Base-by-base conservation (phyloP, 2,888 invertebrate species). In the Chesias legatella region DNA sequence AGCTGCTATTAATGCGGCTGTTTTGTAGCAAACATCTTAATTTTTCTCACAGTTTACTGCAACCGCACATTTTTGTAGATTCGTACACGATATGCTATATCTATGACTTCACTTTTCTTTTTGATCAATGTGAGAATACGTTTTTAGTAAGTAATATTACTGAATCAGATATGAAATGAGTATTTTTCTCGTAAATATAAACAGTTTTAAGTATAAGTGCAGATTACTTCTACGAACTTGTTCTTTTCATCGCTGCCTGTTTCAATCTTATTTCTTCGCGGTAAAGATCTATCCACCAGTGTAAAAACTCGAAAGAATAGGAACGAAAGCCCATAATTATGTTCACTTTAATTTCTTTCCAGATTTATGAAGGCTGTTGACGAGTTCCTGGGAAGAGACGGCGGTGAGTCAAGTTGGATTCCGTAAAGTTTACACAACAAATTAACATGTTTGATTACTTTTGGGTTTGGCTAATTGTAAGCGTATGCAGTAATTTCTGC, bases 301-400 rank as follows among this genome's bases (percentile, higher is more conserved):
- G 48, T 38, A 40, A 31, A 25, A 25, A 8, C 25, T 25, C 10
- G 8, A 20, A 8, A 8, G n/a, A 22, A 38, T 38, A 20, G 13
- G 41, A 46, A 38, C 22, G 41, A 46, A 38, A 42, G 36, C 37
- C 32, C 24, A 17, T n/a, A 53, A 63, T 63, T 67, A 55, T 70
- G 63, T 56, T 45, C 35, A 34, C 45, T 67, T 68, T n/a, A n/a
- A 76, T 58, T 76, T 73, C 78, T 60, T 83, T 76, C 23, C 83
- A 88, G 88, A 74, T 88, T 88, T 66, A 77, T 75, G 70, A 57
- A 76, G 42, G 63, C 76, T 23, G 70, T 82, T 62, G 85, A 88
- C 56, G 71, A 73, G 58, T 81, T 79, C 62, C 65, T 84, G 63
- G 66, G 64, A 69, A 74, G 67, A 58, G 63, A 75, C 57, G 56